A percentile compares a stretch with the other conserved stretches of the same genome.
These are phyloP conservation scores for Agapornis roseicollis DNA, from an alignment of 2,113 vertebrate genomes.

Conservation along the genomic window DNA sequence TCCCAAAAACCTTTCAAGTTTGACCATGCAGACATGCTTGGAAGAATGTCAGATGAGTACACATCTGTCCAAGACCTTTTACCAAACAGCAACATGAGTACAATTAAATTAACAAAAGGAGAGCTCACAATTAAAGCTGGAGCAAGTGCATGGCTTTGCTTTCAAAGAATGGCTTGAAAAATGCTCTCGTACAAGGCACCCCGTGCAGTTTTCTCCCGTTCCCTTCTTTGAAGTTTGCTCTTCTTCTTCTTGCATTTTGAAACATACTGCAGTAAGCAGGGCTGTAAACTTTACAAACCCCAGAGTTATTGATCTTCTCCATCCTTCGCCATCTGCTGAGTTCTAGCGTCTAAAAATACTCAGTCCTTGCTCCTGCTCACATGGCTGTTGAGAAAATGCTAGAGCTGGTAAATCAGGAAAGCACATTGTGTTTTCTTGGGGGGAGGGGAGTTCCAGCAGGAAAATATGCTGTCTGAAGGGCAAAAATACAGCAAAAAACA, in stretches of 20 bases:
- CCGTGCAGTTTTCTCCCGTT: neutral
- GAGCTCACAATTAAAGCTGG: constrained; percentile 27
- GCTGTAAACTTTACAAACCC: constrained; percentile 47
- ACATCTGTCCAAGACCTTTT: constrained; percentile 65
- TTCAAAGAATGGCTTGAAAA: constrained; percentile 29
- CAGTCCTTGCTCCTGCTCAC: constrained; percentile 45
- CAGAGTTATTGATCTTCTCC: constrained; percentile 44
- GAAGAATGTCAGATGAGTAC: constrained; percentile 57
- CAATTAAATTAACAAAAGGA: constrained; percentile 59
- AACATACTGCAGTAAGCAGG: constrained; percentile 14
- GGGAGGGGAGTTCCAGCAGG: constrained; percentile 44
- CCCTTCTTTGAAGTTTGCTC: neutral
- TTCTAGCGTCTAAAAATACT: constrained; percentile 49
- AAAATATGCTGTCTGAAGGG: constrained; percentile 64
- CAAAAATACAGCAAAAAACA: constrained; percentile 47
- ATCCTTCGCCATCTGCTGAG: constrained; percentile 18
- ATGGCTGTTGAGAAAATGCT: constrained; percentile 68
- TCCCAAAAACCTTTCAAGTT: constrained; percentile 58
- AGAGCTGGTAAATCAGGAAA: constrained; percentile 67
- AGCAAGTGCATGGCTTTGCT: constrained; percentile 28
- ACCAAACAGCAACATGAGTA: constrained; percentile 36
- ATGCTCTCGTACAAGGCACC: neutral
- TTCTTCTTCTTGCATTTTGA: constrained; percentile 11
- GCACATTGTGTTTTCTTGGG: constrained; percentile 63
- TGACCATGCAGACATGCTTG: constrained; percentile 50